Conservation (phyloP, 2,797 vertebrate genomes). For the Thamnophis elegans region DNA sequence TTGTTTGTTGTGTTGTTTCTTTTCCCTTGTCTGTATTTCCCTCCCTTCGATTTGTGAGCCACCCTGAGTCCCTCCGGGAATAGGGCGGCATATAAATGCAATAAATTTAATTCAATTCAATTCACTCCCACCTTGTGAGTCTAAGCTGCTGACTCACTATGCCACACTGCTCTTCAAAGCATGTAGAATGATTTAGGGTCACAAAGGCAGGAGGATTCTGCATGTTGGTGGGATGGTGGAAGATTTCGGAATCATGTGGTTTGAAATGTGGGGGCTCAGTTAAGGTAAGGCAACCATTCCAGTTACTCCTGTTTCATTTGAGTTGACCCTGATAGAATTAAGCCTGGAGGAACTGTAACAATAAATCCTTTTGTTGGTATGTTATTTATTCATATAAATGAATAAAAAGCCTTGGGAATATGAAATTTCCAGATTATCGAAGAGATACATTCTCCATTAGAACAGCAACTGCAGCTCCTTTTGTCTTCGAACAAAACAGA, state of each 20-base stretch:
- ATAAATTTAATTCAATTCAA: no score
- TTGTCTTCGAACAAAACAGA: conserved; percentile 66
- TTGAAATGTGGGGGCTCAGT: no score
- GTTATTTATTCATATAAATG: conserved; percentile 62
- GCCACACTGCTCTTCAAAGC: not conserved
- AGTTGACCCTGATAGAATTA: conserved; percentile 25
- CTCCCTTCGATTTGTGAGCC: no score
- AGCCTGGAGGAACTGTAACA: conserved; percentile 14
- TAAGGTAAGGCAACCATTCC: not conserved
- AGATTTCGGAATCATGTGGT: not conserved
- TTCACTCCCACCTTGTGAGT: not conserved
- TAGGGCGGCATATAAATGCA: no score
- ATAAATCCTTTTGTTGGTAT: not conserved
- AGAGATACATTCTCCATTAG: conserved; percentile 53
- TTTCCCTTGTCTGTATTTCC: no score
- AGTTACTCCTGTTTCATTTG: not conserved
- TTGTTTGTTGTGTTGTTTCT: no score
- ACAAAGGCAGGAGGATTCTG: not conserved
- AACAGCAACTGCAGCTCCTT: conserved; percentile 56
- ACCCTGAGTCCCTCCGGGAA: no score
- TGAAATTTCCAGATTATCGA: conserved; percentile 51
- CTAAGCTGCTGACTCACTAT: not conserved
- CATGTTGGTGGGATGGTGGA: not conserved
- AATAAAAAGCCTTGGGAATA: conserved; percentile 53
- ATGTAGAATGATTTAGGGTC: not conserved